Percentiles rank a stretch among this genome's conserved stretches.
Evolutionary conservation across 2,888 invertebrate genomes (phyloP).

Genomic region (Acrobeloides nanus): DNA sequence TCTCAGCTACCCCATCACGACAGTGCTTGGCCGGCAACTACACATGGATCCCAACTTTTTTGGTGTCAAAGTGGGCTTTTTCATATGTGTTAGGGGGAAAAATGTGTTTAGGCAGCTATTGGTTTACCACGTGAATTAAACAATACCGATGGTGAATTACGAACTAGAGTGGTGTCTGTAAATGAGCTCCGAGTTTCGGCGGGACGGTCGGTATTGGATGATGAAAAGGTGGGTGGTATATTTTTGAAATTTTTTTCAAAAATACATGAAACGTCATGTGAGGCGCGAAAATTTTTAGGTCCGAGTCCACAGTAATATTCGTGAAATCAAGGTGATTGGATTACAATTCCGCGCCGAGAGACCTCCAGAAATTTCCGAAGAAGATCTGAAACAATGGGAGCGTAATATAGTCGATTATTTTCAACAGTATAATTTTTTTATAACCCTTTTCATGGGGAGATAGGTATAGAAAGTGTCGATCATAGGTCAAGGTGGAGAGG

Average conservation of each 20-base stretch:
- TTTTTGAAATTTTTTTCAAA: constrained; percentile 5
- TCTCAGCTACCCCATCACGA: constrained; percentile 46
- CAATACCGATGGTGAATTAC: no score
- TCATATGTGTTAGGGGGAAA: no score
- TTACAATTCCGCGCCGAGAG: constrained; percentile 46
- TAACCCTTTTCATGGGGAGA: no score
- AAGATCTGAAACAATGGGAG: constrained; percentile 33
- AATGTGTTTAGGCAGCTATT: no score
- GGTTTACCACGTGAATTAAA: no score
- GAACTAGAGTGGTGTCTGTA: constrained; percentile 14
- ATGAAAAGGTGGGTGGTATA: constrained; percentile 12
- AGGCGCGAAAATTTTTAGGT: constrained; percentile 25
- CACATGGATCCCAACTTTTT: constrained; percentile 52
- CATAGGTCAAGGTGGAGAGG: no score
- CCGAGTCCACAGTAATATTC: constrained; percentile 43
- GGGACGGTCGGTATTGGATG: constrained; percentile 25
- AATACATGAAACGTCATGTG: constrained; percentile 2
- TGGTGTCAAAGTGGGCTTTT: constrained; percentile 40
- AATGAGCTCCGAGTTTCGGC: constrained; percentile 19
- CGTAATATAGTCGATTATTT: constrained; percentile 34
- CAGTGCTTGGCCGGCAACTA: constrained; percentile 45
- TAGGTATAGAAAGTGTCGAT: no score
- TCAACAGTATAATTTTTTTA: constrained; percentile 27
- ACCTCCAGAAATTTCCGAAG: constrained; percentile 21
- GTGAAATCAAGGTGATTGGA: constrained; percentile 39